phyloP scores from a whole-genome alignment of 2,113 vertebrate genomes.

The Salvelinus namaycush region DNA sequence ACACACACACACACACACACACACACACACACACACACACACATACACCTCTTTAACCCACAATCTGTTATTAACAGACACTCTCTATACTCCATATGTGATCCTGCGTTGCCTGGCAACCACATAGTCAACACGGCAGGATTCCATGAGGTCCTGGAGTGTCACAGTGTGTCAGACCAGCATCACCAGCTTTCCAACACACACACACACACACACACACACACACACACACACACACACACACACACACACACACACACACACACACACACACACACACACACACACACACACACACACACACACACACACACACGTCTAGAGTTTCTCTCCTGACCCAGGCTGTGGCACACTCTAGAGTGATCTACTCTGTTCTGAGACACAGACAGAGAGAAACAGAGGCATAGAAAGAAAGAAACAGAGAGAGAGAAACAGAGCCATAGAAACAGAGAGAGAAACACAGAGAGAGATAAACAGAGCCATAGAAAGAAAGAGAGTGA shows the following conservation, averaged over 20 bases:
- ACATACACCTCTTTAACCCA: not conserved
- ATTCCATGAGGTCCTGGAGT: constrained; percentile 76
- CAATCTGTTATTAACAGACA: not conserved
- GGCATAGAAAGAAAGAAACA: too few relatives aligned
- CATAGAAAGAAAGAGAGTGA: not conserved
- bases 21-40: not conserved
- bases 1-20: not conserved
- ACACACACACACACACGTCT: constrained; percentile 21
- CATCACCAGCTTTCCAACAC: constrained; percentile 60
- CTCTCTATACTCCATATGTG: constrained; percentile 38
- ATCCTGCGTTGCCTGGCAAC: constrained; percentile 71
- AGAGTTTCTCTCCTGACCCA: not conserved
- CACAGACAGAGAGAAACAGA: constrained; percentile 4
- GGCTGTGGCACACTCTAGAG: too few relatives aligned
- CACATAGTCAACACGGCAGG: constrained; percentile 73
- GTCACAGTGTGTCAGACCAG: constrained; percentile 72
- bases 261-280: constrained; percentile 40
- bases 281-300: constrained; percentile 30
- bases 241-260: constrained; percentile 44
- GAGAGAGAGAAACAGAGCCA: too few relatives aligned
- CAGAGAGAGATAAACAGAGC: not conserved
- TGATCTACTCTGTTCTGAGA: too few relatives aligned
- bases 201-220: constrained; percentile 19
- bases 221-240: constrained; percentile 32
- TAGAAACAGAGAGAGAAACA: not conserved